Evolutionary conservation across 1,140 invertebrate genomes (phyloP), one percentile per base, ranked within the genome.

Genomic region (Nasonia longicornis): DNA sequence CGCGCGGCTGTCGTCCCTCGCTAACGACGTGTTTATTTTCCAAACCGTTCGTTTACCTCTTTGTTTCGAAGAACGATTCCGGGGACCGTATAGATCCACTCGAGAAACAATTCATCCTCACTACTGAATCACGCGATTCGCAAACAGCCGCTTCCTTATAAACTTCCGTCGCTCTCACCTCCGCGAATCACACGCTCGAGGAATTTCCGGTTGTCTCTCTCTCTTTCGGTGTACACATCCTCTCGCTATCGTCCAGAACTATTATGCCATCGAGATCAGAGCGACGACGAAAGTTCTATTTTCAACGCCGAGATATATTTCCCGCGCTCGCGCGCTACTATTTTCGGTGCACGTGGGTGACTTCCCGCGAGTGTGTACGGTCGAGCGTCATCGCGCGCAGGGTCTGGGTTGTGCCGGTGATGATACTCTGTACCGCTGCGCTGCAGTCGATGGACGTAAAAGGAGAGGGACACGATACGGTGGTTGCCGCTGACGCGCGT

Each of bases 291-390:
- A 71, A 12, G 67, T n/a, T 16, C 67, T 80, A 73, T 80, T 74
- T 80, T 80, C 58, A 26, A 29, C 4, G 35, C 7, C 22, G 22
- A 45, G 38, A 52, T 79, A 29, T 79, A 71, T 73, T 73, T 29
- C 48, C 14, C 12, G 67, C 26, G 4, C 4, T 3, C 31, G 4
- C 4, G 31, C 31, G 31, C 58, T 26, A 26, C 70, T 73, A 80
- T 80, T 80, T 75, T 75, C 71, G 72, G 72, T 66, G 22, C 35
- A 80, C 48, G 78, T 72, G 77, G 77, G 48, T 63, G 69, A 38
- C 12, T 22, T 45, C 26, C 22, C 66, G 66, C 38, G 52, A 58
- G 66, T 14, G 45, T 58, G 16, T 42, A 42, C 10, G 8, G 38
- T 42, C 38, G 38, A 16, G 20, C 52, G 52, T 58, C 52, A 58